Conservation (phyloP, 2,113 vertebrate genomes). For the Empidonax traillii region DNA sequence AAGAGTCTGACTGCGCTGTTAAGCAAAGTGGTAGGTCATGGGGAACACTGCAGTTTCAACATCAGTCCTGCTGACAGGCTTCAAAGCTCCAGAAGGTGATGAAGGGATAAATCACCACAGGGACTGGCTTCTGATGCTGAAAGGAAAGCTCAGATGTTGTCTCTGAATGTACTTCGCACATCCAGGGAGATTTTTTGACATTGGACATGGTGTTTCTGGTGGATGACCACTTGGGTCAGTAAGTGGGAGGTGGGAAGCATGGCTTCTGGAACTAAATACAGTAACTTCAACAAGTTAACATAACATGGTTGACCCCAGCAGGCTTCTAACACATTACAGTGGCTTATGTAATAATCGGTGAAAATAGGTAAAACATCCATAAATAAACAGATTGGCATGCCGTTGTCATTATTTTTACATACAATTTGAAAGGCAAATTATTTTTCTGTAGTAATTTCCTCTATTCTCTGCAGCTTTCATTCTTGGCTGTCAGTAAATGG, state of each 20-base stretch:
- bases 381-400: not conserved
- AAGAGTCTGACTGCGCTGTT: not conserved
- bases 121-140: not conserved
- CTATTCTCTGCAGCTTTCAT: not conserved
- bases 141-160: not conserved
- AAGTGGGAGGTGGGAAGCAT: not conserved
- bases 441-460: constrained; percentile 24
- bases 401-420: not conserved
- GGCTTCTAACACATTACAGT: not conserved
- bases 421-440: constrained; percentile 4
- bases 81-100: not conserved
- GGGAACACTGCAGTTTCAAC: not conserved
- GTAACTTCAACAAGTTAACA: not conserved
- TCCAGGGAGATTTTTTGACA: not conserved
- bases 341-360: not conserved
- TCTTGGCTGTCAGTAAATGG: constrained; percentile 39
- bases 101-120: not conserved
- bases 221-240: not conserved
- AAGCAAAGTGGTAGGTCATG: not conserved
- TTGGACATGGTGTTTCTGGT: fast-evolving
- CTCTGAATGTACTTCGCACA: not conserved
- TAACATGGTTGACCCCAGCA: not conserved
- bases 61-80: not conserved
- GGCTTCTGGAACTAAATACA: not conserved
- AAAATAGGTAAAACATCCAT: not conserved